phyloP scores from a whole-genome alignment of 2,888 invertebrate species.

The Drosophila kambysellisi region DNA sequence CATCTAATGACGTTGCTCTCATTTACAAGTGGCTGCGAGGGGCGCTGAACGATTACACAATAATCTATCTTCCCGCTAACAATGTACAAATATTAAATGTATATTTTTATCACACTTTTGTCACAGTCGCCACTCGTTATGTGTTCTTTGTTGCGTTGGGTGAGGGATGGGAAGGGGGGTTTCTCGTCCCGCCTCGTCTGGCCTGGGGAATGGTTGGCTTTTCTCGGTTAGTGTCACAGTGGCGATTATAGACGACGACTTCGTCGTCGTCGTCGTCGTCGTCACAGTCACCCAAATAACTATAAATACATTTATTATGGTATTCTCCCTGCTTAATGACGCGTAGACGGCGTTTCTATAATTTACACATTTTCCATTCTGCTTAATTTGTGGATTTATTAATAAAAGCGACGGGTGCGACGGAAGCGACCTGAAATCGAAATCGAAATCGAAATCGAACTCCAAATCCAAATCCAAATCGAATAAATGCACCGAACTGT shows the following conservation, averaged over 20 bases:
- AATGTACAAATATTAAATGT: constrained; percentile 81
- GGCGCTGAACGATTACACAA: constrained; percentile 67
- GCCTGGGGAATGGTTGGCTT: constrained; percentile 12
- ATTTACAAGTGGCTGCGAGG: constrained; percentile 16
- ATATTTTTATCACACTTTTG: constrained; percentile 79
- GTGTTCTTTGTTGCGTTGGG: background rate
- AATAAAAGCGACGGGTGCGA: constrained; percentile 48
- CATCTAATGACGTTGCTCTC: constrained; percentile 22
- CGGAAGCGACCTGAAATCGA: constrained; percentile 48
- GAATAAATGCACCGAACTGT: constrained; percentile 39
- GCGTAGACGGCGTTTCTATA: constrained; percentile 71
- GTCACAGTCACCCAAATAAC: constrained; percentile 72
- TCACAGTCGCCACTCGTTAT: constrained; percentile 45
- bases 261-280: constrained; percentile 49
- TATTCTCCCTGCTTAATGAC: constrained; percentile 81
- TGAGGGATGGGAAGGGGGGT: no score
- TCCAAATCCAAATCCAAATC: constrained; percentile 54
- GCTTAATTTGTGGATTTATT: constrained; percentile 70
- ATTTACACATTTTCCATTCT: constrained; percentile 73
- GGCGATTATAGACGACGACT: constrained; percentile 73
- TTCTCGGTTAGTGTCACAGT: constrained; percentile 79
- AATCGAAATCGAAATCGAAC: constrained; percentile 47
- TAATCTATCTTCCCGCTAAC: constrained; percentile 78
- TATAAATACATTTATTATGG: constrained; percentile 82
- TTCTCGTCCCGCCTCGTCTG: constrained; percentile 18